Base-by-base conservation (phyloP, 2,888 invertebrate species). In the Dicyrtoma fusca region DNA sequence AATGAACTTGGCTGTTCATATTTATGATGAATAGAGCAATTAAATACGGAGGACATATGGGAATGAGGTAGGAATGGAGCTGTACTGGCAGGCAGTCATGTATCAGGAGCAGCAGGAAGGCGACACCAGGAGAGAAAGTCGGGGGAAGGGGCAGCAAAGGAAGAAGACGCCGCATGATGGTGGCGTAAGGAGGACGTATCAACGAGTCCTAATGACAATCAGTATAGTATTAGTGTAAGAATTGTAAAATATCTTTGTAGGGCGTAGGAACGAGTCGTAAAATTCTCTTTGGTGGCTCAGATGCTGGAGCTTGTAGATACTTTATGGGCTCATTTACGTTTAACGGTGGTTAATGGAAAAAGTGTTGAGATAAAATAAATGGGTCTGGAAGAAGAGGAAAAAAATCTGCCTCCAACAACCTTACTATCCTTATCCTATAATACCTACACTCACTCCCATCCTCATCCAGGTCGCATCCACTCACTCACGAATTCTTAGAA, bases 291-390 rank as follows among this genome's bases (percentile, higher is more conserved):
- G 25, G 62, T 14, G 45, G 57, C 26, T 26, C 17, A 68, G 45
- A 68, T 68, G 45, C 68, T 59, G 45, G 68, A 44, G 57, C 34
- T 59, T 62, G 51, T 68, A 68, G 68, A 68, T 68, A 68, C 62
- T 71, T 72, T 72, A 72, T 72, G 72, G 72, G 68, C 61, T 72
- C 68, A 72, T 68, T 68, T 72, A 63, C 53, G 45, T 72, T 72
- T 72, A 68, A 72, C 68, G 72, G 72, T 72, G 61, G 72, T 72
- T 72, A 72, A 72, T 72, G 68, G 72, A 72, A 68, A 68, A 68
- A 72, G 72, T 68, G 72, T 72, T 72, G 72, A 72, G 53, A 68
- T 72, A 68, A 72, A 72, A 68, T 72, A 68, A 72, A 72, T 72
- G 68, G 72, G 68, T 25, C 55, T 65, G 53, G 62, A 68, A 42